Base-by-base conservation (phyloP, 2,888 invertebrate species). In the Caenorhabditis sulstoni region DNA sequence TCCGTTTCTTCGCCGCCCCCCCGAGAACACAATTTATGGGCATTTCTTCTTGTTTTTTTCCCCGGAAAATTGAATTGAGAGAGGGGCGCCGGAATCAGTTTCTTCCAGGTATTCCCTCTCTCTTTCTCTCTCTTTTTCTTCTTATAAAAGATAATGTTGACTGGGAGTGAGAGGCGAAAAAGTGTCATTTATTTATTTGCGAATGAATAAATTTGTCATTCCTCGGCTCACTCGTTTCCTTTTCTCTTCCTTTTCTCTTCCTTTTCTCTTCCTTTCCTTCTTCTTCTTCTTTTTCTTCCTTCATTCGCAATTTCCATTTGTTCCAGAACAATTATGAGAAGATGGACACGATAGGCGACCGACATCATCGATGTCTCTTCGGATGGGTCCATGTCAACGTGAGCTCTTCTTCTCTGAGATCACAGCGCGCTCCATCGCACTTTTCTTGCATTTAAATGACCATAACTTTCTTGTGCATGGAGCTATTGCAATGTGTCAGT, bases 321-420 rank as follows among this genome's bases (percentile, higher is more conserved):
- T 65, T 64, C 11, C 64, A 64, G 64, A 58, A 77, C 58, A 77
- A 77, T 77, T n/a, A n/a, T n/a, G 77, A 77, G 58, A 77, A 70
- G 22, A 77, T 77, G 77, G 77, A 77, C 59, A 77, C 77, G 66
- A 62, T 78, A 67, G 62, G 59, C 57, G 71, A 78, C 47, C 71
- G 73, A 67, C 73, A 73, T 73, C 78, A 78, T 53, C 80, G 76
- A 70, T 80, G 80, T 71, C 64, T 80, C 22, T 80, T 80, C 41
- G 80, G 76, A 44, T 80, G 68, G 70, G 62, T 76, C 8, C 80
- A 80, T 64, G 80, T 80, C 5, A 62, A 70, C 18, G 80, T 80
- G 16, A 47, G 76, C 29, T n/a, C 4, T n/a, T 5, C 52, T 35
- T 66, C 44, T 49, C 20, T 18, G 44, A 37, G n/a, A n/a, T n/a